Percentiles rank a stretch among this genome's conserved stretches.
Evolutionary conservation across 2,113 vertebrate species (phyloP).

Genomic region (Vireo altiloquus): DNA sequence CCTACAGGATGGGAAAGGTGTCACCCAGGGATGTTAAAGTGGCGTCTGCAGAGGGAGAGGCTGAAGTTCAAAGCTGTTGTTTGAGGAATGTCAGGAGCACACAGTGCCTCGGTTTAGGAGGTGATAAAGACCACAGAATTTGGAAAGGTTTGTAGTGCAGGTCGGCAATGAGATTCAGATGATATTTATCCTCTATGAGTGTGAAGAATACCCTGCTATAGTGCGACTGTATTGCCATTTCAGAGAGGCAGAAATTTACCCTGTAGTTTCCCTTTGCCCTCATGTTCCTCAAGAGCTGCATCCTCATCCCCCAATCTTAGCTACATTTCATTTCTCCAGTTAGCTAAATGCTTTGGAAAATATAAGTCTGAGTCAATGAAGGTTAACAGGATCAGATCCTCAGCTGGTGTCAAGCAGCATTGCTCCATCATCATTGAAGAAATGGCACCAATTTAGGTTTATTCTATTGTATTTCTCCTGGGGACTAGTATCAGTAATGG

Average conservation of each 20-base stretch:
- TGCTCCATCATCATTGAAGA: background rate
- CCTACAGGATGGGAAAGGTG: background rate
- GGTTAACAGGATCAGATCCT: constrained; percentile 18
- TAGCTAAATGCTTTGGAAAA: background rate
- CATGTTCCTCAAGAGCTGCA: background rate
- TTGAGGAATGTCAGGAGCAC: background rate
- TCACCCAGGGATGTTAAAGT: background rate
- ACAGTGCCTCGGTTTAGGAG: background rate
- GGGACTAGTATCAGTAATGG: background rate
- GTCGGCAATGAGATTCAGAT: background rate
- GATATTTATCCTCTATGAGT: background rate
- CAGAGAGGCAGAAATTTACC: background rate
- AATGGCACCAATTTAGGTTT: background rate
- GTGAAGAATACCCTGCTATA: background rate
- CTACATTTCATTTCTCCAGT: background rate
- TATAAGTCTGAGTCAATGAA: background rate
- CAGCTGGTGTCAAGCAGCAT: background rate
- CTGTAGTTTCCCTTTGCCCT: background rate
- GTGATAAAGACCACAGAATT: background rate
- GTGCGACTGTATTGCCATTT: background rate
- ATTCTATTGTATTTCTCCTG: background rate
- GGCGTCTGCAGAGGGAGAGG: background rate
- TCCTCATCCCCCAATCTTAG: background rate
- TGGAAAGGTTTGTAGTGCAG: background rate
- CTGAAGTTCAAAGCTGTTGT: background rate